Conservation (phyloP, 2,113 vertebrate species). For the Ciconia stormi region DNA sequence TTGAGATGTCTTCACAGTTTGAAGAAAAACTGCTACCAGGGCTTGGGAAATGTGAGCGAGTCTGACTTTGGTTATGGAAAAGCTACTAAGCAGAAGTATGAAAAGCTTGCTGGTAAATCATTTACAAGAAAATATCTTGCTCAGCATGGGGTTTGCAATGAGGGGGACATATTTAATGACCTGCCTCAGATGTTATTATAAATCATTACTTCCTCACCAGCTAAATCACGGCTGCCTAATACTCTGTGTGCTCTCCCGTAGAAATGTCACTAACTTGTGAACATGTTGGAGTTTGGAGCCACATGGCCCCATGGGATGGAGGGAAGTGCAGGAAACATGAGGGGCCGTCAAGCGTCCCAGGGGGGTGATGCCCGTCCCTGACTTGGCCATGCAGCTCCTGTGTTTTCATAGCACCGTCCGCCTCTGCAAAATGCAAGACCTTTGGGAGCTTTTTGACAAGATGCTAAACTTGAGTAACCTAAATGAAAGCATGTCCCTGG, state of each 20-base stretch:
- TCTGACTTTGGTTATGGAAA: slow-evolving; percentile 50
- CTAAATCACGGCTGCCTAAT: not conserved
- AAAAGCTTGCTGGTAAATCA: slow-evolving; percentile 44
- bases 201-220: slow-evolving; percentile 42
- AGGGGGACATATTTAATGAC: slow-evolving; percentile 39
- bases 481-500: not conserved
- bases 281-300: not conserved
- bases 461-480: not conserved
- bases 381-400: rapidly evolving
- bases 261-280: not conserved
- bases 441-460: not conserved
- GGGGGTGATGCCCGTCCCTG: not conserved
- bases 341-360: rapidly evolving
- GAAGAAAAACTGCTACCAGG: not conserved
- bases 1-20: not conserved
- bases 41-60: not conserved
- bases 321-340: not conserved
- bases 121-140: slow-evolving; percentile 52
- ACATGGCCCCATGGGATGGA: not conserved
- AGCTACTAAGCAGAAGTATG: not conserved
- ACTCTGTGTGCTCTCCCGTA: not conserved
- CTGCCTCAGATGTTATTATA: slow-evolving; percentile 48
- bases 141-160: slow-evolving; percentile 12
- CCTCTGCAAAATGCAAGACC: not conserved
- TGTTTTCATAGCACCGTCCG: rapidly evolving